Conservation (phyloP, 2,797 vertebrate species). For the Microcaecilia unicolor region DNA sequence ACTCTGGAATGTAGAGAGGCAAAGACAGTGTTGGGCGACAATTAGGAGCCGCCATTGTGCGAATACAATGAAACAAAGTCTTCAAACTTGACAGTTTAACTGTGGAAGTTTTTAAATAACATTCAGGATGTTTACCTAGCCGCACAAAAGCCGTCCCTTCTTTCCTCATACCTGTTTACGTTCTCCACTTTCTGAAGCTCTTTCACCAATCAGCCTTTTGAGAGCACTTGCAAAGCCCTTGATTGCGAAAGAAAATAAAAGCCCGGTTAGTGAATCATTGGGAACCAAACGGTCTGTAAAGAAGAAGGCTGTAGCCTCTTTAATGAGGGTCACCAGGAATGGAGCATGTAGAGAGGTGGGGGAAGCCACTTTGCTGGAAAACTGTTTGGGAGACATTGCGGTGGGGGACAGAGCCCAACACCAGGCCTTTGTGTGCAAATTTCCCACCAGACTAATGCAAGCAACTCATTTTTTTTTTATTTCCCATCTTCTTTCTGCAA, state of each 20-base stretch:
- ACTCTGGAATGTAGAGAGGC: no score
- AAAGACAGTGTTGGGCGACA: no score
- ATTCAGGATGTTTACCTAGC: slow-evolving; percentile 53
- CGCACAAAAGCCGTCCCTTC: slow-evolving; percentile 65
- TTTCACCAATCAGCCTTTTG: slow-evolving; percentile 61
- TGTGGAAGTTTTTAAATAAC: slow-evolving; percentile 22
- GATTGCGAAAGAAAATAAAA: slow-evolving; percentile 51
- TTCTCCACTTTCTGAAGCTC: slow-evolving; percentile 68
- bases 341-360: not conserved
- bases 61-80: slow-evolving; percentile 36
- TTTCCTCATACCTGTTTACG: slow-evolving; percentile 83
- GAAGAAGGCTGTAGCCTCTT: slow-evolving; percentile 38
- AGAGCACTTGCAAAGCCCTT: slow-evolving; percentile 69
- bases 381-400: slow-evolving; percentile 19
- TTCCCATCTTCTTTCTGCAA: slow-evolving; percentile 62
- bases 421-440: slow-evolving; percentile 94
- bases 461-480: no score
- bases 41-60: slow-evolving; percentile 26
- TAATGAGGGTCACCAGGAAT: slow-evolving; percentile 66
- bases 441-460: slow-evolving; percentile 76
- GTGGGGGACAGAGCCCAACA: slow-evolving; percentile 53
- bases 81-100: slow-evolving; percentile 29
- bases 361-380: slow-evolving; percentile 26
- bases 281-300: slow-evolving; percentile 69
- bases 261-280: slow-evolving; percentile 57